Evolutionary conservation across 2,888 invertebrate genomes (phyloP), one percentile per base, ranked within the genome.

Genomic region (Ptilodon capucinus): DNA sequence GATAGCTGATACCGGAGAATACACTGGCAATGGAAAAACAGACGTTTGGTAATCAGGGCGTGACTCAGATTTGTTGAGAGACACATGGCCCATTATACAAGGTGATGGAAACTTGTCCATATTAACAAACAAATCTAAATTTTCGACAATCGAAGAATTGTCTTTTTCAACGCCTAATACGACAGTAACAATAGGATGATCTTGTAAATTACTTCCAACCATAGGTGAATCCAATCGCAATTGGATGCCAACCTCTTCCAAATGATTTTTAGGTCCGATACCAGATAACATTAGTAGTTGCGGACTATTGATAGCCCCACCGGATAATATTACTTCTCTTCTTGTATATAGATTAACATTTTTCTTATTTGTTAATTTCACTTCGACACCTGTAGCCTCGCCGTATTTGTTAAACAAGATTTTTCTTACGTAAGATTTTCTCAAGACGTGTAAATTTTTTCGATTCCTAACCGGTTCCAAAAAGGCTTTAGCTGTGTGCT

Each of bases 231-330:
- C 63, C 2, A 74, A 28, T 3, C 77, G 28, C 0, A 76, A 61
- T 17, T 68, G 16, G 13, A 83, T 77, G n/a, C 61, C 63, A 11
- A 72, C 45, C 21, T 71, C 61, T 28, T 66, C 30, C 23, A 85
- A 70, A 60, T 84, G 71, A 1, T 71, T 35, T 46, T 60, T 64
- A 1, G 79, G 83, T 2, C 85, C 85, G 45, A 85, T 60, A 18
- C 84, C 85, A 5, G 84, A 84, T 4, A 82, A 51, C 82, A 84
- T 82, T n/a, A 84, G 52, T 0, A 84, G 43, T 47, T 84, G 76
- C 2, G 85, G 85, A 46, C 74, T 79, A 25, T 74, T 79, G 2
- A 84, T 56, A 2, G 78, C 60, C 11, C 85, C 85, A 4, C 80
- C 79, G 16, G 82, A 81, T 48, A 81, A 16, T 48, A 85, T 74